A percentile compares a stretch with the other conserved stretches of the same genome.
Conservation (phyloP, 1,140 invertebrate genomes). For the Diachasma alloeum region DNA sequence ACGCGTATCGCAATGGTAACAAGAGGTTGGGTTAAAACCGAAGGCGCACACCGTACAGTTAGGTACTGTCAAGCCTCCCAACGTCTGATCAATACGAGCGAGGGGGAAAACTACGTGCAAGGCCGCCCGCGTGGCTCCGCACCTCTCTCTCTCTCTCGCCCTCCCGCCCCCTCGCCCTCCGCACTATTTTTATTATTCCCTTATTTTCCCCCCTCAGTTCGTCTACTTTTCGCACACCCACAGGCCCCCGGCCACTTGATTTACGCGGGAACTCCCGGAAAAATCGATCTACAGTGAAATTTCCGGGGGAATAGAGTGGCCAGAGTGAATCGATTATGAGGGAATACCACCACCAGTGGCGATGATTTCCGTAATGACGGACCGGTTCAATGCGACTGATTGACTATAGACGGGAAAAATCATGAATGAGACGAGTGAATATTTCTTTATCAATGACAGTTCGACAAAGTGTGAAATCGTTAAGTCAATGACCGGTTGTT, state of each 20-base stretch:
- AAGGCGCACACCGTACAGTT: conserved; percentile 39
- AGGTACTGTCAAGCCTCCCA: conserved; percentile 55
- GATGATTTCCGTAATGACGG: neutral
- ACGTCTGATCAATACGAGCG: conserved; percentile 58
- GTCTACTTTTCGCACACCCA: neutral
- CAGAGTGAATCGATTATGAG: no score
- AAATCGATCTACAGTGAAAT: neutral
- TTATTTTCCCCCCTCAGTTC: neutral
- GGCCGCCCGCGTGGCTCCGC: conserved; percentile 56
- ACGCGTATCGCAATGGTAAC: neutral
- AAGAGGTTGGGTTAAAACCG: neutral
- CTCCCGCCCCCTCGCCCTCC: neutral
- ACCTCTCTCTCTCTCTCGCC: conserved; percentile 22
- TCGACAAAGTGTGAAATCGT: neutral
- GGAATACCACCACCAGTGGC: neutral
- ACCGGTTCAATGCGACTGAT: neutral
- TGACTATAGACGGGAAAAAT: neutral
- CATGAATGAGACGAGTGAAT: neutral
- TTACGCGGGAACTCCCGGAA: neutral
- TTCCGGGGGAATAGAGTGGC: neutral
- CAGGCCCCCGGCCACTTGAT: neutral
- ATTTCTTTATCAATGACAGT: neutral
- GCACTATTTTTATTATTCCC: neutral
- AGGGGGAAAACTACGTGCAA: conserved; percentile 57
- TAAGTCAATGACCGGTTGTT: conserved; percentile 21